phyloP scores from a whole-genome alignment of 2,888 invertebrate genomes.

The Polydrusus pterygomalis region DNA sequence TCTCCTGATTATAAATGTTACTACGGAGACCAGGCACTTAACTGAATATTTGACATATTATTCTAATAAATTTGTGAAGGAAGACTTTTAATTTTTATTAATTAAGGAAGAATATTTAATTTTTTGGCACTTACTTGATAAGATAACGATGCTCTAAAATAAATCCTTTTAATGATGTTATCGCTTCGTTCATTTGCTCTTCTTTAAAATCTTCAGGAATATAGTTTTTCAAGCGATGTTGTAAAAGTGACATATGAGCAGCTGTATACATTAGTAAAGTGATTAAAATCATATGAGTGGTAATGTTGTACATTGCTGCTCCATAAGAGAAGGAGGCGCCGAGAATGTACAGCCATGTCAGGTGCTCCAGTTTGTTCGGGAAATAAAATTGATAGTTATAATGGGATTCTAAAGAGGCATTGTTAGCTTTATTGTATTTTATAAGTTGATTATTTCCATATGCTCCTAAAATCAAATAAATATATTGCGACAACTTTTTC shows the following conservation, averaged over 20 bases:
- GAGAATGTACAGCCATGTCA: background rate
- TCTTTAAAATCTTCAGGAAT: slow-evolving; percentile 10
- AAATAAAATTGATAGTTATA: slow-evolving; percentile 29
- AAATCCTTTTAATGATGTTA: background rate
- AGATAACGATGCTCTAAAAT: too few species aligned
- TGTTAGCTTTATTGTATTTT: slow-evolving; percentile 15
- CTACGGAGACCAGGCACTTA: too few species aligned
- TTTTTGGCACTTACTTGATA: too few species aligned
- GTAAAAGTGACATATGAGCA: slow-evolving; percentile 29
- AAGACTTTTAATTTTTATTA: too few species aligned
- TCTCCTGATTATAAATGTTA: too few species aligned
- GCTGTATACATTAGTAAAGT: slow-evolving; percentile 27
- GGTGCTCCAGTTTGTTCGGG: slow-evolving; percentile 26
- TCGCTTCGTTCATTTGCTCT: background rate
- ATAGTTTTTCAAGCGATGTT: slow-evolving; percentile 25
- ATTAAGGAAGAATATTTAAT: too few species aligned
- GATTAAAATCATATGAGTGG: slow-evolving; percentile 25
- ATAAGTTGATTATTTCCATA: background rate
- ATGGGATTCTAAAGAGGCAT: slow-evolving; percentile 25
- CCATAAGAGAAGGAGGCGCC: slow-evolving; percentile 5
- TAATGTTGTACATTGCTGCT: slow-evolving; percentile 5
- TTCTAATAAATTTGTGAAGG: too few species aligned
- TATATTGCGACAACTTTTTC: too few species aligned
- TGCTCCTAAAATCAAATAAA: slow-evolving; percentile 16
- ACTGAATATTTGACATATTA: too few species aligned